These are phyloP conservation scores for Oreochromis niloticus DNA, from an alignment of 2,113 vertebrate genomes.

Conservation along the genomic window DNA sequence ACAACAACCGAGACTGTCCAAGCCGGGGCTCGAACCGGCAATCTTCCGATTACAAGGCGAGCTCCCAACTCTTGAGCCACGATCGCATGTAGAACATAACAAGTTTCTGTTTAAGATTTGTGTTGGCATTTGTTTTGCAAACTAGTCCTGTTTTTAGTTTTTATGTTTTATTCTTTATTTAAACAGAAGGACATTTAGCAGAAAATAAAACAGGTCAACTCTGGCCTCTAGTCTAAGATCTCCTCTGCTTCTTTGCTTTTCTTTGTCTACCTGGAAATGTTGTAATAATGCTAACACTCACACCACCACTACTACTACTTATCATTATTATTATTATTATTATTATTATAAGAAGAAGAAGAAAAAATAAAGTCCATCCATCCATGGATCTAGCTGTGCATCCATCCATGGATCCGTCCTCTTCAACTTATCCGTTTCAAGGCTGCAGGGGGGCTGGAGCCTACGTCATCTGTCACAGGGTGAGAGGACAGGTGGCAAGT, in stretches of 20 bases:
- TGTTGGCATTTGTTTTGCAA: background rate
- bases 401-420: background rate
- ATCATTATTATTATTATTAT: background rate
- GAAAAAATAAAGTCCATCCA: accelerated
- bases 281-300: background rate
- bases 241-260: background rate
- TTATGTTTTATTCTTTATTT: background rate
- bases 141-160: background rate
- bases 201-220: background rate
- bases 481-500: background rate
- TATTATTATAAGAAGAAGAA: background rate
- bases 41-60: too few relatives aligned
- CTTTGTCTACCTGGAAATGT: background rate
- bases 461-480: background rate
- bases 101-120: background rate
- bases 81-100: background rate
- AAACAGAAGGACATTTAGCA: background rate
- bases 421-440: background rate
- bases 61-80: too few relatives aligned
- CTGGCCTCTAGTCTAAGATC: background rate
- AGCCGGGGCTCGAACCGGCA: too few relatives aligned
- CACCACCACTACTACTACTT: accelerated
- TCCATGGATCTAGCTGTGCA: too few relatives aligned
- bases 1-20: too few relatives aligned
- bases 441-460: background rate